Evolutionary conservation across 23 tunicate genomes (phyloP), one percentile per base, ranked within the genome.

Genomic region (Ciona savignyi): DNA sequence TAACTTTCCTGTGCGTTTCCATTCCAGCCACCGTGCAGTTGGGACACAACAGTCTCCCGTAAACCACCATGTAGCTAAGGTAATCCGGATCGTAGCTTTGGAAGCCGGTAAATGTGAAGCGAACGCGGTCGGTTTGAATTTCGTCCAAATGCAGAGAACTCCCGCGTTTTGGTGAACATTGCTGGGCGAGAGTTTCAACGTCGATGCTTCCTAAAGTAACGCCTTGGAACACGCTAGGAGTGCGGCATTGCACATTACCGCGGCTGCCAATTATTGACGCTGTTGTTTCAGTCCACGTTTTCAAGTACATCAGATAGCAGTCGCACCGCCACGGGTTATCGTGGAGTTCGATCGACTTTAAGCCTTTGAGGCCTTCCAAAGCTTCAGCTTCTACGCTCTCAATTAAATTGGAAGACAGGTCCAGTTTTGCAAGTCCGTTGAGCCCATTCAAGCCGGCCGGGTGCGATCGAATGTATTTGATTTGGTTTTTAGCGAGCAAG

Each of bases 281-380:
- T 34, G 87, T 83, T 23, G 30, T 25, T 19, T 29, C 21, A 2
- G 77, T 33, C 96, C 88, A 88, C 24, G 65, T 32, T 65, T 85
- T 85, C 4, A 91, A 80, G 61, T 79, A 79, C 51, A 34, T 75
- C 6, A 85, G 74, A 74, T 85, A 64, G 67, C 97, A 91, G 61
- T 91, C 83, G 79, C 97, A 91, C 25, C 70, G 74, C 97, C 97
- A 91, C 4, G 85, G 82, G 65, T 91, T 91, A 32, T 66, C 83
- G 34, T 76, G 68, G 60, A 91, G 70, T 29, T 87, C 83, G 22
- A 91, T 34, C 15, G 71, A 34, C 31, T 61, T 33, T 26, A 91
- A 66, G 15, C 33, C 19, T 9, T 21, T 32, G 29, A 85, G 30
- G 33, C 35, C 27, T 22, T 81, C 74, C 34, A 91, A 70, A 3